These are phyloP conservation scores for Onychostruthus taczanowskii DNA, from an alignment of 2,113 vertebrate species.

Conservation along the genomic window DNA sequence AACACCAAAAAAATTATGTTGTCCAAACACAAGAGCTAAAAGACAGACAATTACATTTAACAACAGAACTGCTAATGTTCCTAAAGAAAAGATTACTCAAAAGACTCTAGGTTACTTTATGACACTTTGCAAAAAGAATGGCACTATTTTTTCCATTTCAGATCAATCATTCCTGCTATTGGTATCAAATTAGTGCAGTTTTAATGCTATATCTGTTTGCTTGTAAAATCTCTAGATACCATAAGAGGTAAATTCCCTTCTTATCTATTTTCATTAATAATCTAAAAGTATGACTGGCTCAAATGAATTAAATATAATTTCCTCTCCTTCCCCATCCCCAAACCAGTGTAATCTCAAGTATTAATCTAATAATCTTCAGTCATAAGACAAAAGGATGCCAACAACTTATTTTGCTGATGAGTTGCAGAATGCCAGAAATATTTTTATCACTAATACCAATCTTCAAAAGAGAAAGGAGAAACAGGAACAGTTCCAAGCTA, in stretches of 20 bases:
- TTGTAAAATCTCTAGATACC: neutral
- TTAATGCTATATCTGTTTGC: neutral
- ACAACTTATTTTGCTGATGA: neutral
- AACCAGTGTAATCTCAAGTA: neutral
- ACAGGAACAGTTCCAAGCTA: neutral
- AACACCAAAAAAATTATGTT: neutral
- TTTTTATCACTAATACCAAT: neutral
- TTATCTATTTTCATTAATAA: neutral
- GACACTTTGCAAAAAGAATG: neutral
- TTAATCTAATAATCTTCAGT: neutral
- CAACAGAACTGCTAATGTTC: slow-evolving; percentile 12
- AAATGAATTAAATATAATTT: neutral
- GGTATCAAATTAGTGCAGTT: neutral
- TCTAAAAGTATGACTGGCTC: neutral
- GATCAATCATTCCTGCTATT: neutral
- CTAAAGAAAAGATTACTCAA: neutral
- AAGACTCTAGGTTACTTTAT: neutral
- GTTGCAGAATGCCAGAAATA: neutral
- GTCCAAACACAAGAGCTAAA: neutral
- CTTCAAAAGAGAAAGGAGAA: neutral
- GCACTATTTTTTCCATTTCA: neutral
- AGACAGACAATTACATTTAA: neutral
- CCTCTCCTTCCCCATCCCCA: neutral
- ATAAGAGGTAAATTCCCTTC: neutral
- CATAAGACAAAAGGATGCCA: neutral